phyloP scores from a whole-genome alignment of 2,888 invertebrate genomes.

The Micropterix aruncella region DNA sequence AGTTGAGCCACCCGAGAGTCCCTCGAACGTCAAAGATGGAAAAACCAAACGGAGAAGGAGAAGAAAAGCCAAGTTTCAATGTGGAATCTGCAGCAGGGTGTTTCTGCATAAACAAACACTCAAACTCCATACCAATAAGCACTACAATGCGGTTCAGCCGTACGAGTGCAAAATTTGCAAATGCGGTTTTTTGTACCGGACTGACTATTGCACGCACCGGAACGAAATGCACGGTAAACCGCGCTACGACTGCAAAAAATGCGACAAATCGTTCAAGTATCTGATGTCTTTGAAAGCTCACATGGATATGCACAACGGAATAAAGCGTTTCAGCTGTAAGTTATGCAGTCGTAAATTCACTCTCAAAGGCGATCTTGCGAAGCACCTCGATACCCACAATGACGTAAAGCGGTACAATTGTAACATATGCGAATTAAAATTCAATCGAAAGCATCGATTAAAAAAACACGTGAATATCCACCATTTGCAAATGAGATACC shows the following conservation, averaged over 20 bases:
- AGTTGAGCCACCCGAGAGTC: background rate
- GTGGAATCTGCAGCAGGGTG: background rate
- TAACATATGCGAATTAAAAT: background rate
- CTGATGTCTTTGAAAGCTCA: background rate
- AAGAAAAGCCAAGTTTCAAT: background rate
- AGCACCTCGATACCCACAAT: background rate
- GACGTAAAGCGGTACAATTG: background rate
- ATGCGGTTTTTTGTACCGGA: background rate
- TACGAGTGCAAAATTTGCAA: background rate
- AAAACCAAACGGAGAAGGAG: background rate
- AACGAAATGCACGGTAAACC: background rate
- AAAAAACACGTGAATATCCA: background rate
- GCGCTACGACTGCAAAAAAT: background rate
- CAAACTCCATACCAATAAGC: background rate
- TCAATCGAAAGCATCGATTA: background rate
- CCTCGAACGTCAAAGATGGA: background rate
- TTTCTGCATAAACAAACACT: background rate
- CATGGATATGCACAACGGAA: background rate
- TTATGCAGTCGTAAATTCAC: background rate
- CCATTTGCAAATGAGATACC: background rate
- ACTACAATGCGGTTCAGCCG: background rate
- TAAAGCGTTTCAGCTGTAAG: background rate
- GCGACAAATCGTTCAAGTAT: background rate
- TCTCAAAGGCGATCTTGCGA: background rate
- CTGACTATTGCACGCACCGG: background rate